A percentile compares a stretch with the other conserved stretches of the same genome.
These are phyloP conservation scores for Hippocampus guttulatus DNA, from an alignment of 2,113 vertebrate genomes.

Conservation along the genomic window DNA sequence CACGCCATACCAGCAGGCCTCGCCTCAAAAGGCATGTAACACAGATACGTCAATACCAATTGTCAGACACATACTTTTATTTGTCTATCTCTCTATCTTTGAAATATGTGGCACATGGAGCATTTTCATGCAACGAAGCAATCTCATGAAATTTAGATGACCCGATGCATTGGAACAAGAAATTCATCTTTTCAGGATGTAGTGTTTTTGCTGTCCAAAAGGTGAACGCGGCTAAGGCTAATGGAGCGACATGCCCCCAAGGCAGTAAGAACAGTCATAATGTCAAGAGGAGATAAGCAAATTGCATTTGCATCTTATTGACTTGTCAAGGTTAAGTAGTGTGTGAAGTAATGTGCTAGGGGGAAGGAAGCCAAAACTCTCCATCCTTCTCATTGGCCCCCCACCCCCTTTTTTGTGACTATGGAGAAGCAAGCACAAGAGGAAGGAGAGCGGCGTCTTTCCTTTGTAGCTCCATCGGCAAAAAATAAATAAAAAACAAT, in stretches of 20 bases:
- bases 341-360: constrained; percentile 39
- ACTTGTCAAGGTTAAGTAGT: constrained; percentile 77
- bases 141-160: background rate
- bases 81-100: too few relatives aligned
- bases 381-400: constrained; percentile 37
- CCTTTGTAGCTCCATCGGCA: constrained; percentile 17
- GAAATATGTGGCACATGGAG: too few relatives aligned
- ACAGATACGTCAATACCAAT: too few relatives aligned
- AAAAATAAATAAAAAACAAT: constrained; percentile 15
- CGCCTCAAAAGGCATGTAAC: too few relatives aligned
- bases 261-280: constrained; percentile 65
- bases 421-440: constrained; percentile 42
- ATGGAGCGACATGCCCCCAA: constrained; percentile 60
- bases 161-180: background rate
- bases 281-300: constrained; percentile 76
- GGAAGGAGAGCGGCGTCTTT: constrained; percentile 17
- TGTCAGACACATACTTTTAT: too few relatives aligned
- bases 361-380: constrained; percentile 47
- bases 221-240: constrained; percentile 51
- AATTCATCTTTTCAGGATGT: background rate
- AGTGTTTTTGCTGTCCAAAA: background rate
- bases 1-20: too few relatives aligned
- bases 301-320: constrained; percentile 72
- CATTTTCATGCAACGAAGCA: too few relatives aligned
- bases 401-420: constrained; percentile 30